Conservation (phyloP, 2,113 vertebrate species). For the Aptenodytes forsteri region DNA sequence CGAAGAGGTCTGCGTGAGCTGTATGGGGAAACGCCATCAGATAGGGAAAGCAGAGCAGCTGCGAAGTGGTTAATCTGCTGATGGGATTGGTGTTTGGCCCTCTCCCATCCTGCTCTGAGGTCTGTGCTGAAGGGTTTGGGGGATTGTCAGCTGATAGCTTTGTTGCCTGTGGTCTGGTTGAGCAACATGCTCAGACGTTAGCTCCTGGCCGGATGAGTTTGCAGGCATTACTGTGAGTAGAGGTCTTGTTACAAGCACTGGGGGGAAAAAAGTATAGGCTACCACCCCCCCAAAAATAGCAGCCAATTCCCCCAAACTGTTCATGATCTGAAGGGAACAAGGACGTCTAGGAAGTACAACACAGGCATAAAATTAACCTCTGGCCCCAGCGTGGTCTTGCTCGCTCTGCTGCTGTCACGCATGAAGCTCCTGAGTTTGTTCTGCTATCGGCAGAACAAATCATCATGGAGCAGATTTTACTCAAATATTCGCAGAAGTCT, state of each 20-base stretch:
- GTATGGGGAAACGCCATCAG: not conserved
- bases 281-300: not conserved
- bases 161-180: constrained; percentile 19
- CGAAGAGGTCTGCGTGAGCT: not conserved
- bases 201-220: not conserved
- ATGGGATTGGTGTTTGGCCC: not conserved
- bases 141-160: constrained; percentile 40
- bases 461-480: not conserved
- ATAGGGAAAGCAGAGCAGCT: not conserved
- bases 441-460: not conserved
- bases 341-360: not conserved
- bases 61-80: not conserved
- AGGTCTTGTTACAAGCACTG: not conserved
- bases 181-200: not conserved
- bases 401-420: fast-evolving
- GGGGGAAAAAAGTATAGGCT: not conserved
- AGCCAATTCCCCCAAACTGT: not conserved
- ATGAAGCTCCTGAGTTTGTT: not conserved
- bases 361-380: not conserved
- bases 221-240: not conserved
- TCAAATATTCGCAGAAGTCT: not conserved
- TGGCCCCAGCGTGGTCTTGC: not conserved
- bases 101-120: not conserved
- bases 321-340: not conserved
- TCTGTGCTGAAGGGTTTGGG: not conserved